phyloP scores from a whole-genome alignment of 2,113 vertebrate species.

The Lichenostomus cassidix region DNA sequence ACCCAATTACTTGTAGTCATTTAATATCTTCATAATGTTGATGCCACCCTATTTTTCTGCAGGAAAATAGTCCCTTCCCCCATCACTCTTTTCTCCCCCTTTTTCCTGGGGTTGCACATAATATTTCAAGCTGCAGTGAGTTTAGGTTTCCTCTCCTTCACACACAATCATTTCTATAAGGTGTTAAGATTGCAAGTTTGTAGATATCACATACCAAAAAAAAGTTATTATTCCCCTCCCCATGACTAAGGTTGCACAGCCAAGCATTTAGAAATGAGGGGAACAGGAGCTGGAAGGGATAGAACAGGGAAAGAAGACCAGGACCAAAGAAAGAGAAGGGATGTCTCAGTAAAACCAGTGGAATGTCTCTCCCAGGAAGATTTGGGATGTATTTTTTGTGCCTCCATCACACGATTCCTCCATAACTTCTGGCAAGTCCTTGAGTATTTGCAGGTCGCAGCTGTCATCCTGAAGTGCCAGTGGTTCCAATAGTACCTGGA shows the following conservation, averaged over 20 bases:
- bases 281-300: not conserved
- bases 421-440: not conserved
- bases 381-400: not conserved
- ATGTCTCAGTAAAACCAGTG: not conserved
- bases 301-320: not conserved
- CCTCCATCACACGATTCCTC: not conserved
- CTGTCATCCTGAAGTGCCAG: not conserved
- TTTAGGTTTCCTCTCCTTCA: conserved; percentile 10
- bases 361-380: not conserved
- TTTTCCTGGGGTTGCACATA: not conserved
- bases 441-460: not conserved
- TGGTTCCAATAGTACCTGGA: not conserved
- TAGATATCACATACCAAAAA: not conserved
- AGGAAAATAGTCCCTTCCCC: not conserved
- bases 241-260: not conserved
- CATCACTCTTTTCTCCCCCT: not conserved
- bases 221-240: not conserved
- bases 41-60: not conserved
- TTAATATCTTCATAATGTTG: conserved; percentile 43
- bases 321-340: not conserved
- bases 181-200: not conserved
- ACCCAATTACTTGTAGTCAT: conserved; percentile 47
- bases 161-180: not conserved
- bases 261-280: not conserved
- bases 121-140: not conserved